phyloP scores from a whole-genome alignment of 2,113 vertebrate genomes.

The Potamarius usumacintae region DNA sequence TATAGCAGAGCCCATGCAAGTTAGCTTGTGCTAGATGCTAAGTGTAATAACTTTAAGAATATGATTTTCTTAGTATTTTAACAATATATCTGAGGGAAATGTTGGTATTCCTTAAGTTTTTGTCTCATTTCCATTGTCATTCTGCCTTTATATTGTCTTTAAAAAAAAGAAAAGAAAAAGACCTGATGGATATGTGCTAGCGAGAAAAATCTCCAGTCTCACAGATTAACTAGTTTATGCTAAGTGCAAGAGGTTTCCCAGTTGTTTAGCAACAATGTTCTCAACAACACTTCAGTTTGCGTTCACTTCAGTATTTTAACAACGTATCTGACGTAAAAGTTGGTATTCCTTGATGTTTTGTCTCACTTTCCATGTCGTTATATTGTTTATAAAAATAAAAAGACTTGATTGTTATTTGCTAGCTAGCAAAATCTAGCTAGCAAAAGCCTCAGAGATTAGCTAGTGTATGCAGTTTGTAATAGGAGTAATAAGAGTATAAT shows the following conservation, averaged over 20 bases:
- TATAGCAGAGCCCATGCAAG: neutral
- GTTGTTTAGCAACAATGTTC: neutral
- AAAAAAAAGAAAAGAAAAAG: neutral
- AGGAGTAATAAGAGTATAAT: neutral
- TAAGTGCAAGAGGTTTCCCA: neutral
- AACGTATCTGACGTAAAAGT: neutral
- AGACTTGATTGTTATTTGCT: neutral
- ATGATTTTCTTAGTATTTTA: neutral
- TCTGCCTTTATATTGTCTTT: too few species aligned
- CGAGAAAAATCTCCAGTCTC: neutral
- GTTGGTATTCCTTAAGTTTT: too few species aligned
- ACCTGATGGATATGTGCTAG: neutral
- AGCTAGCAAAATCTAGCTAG: neutral
- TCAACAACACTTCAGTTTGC: neutral
- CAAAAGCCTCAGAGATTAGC: neutral
- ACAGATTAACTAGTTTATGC: neutral
- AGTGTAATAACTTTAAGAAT: neutral
- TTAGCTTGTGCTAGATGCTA: neutral
- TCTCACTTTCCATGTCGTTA: too few species aligned
- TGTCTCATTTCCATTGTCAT: too few species aligned
- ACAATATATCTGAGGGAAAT: too few species aligned
- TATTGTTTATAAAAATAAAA: neutral
- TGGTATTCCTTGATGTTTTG: neutral
- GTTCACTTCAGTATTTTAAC: neutral
- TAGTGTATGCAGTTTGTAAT: neutral